phyloP scores from a whole-genome alignment of 1,140 invertebrate genomes.

The Drosophila tropicalis region DNA sequence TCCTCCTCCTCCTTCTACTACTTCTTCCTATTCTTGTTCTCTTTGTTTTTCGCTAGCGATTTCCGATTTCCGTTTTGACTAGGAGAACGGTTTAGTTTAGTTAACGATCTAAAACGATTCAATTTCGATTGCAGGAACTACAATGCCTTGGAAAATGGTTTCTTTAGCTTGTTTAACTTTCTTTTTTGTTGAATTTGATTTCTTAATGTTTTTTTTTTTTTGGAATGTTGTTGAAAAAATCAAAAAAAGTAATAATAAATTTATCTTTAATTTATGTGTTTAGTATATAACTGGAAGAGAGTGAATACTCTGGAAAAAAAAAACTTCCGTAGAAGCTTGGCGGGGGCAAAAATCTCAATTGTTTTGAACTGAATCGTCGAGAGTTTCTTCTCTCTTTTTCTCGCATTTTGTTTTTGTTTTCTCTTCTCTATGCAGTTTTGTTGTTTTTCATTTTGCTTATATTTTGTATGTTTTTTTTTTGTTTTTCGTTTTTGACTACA shows the following conservation, averaged over 20 bases:
- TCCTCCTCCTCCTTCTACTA: neutral
- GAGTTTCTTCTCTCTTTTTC: neutral
- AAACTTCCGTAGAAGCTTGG: neutral
- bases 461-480: slow-evolving; percentile 36
- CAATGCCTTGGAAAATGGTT: slow-evolving; percentile 2
- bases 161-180: neutral
- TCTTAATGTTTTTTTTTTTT: slow-evolving; percentile 15
- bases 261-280: too few relatives aligned
- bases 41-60: slow-evolving; percentile 35
- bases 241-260: neutral
- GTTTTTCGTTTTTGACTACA: slow-evolving; percentile 68
- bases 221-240: neutral
- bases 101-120: slow-evolving; percentile 19
- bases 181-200: slow-evolving; percentile 15
- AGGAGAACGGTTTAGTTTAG: slow-evolving; percentile 36
- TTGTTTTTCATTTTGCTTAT: slow-evolving; percentile 20
- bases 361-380: neutral
- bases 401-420: slow-evolving; percentile 3
- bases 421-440: slow-evolving; percentile 4
- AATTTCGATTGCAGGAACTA: neutral
- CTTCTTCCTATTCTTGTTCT: slow-evolving; percentile 26
- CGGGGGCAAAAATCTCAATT: neutral
- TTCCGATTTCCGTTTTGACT: slow-evolving; percentile 29
- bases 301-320: slow-evolving; percentile 2
- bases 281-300: neutral